Conservation (phyloP, 2,797 vertebrate genomes). For the Alcedo atthis region DNA sequence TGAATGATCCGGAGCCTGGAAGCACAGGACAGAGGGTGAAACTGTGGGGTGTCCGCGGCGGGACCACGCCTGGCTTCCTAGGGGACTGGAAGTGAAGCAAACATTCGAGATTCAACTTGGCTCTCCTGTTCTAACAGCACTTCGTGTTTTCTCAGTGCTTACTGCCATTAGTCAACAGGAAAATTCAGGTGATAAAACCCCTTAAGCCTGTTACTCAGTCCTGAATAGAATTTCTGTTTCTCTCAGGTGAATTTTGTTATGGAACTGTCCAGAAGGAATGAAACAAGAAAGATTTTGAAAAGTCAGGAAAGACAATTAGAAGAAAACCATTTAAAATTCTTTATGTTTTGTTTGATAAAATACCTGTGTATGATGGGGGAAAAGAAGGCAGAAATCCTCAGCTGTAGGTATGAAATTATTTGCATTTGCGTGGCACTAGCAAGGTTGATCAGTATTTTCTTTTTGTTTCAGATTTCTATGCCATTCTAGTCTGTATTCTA, state of each 20-base stretch:
- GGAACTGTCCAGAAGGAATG: not conserved
- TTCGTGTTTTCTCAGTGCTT: not conserved
- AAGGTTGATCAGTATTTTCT: not conserved
- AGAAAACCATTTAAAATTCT: not conserved
- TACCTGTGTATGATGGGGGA: not conserved
- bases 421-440: not conserved
- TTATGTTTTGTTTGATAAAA: not conserved
- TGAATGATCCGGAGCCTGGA: conserved; percentile 89
- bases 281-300: not conserved
- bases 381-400: not conserved
- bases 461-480: not conserved
- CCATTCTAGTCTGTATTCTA: not conserved
- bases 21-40: conserved; percentile 34
- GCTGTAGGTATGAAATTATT: not conserved
- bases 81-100: not conserved
- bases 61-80: not conserved
- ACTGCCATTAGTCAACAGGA: not conserved
- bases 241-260: not conserved
- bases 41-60: not conserved
- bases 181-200: not conserved
- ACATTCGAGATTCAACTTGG: not conserved
- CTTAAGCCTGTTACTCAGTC: not conserved
- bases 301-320: not conserved
- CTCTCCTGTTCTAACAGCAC: not conserved
- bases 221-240: not conserved